Conservation (phyloP, 2,113 vertebrate species). For the Brienomyrus longianalis region DNA sequence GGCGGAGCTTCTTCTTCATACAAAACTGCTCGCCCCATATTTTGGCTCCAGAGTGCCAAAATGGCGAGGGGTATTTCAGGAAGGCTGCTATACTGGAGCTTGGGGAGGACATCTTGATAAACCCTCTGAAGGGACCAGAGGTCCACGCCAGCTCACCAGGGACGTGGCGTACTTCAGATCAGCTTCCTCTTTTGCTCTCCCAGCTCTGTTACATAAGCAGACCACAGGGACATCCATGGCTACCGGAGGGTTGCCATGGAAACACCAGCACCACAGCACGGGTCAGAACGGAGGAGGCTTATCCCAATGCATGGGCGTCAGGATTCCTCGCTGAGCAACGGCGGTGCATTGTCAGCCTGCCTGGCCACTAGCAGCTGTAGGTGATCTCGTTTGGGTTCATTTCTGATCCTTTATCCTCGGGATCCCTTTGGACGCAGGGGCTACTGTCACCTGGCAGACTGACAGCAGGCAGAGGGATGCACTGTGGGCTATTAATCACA, state of each 20-base stretch:
- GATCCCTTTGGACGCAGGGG: neutral
- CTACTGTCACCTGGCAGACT: neutral
- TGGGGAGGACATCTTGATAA: neutral
- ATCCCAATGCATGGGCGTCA: neutral
- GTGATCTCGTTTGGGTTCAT: neutral
- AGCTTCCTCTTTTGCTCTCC: neutral
- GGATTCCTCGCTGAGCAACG: neutral
- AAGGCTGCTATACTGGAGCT: neutral
- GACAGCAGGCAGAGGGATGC: neutral
- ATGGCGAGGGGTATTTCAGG: neutral
- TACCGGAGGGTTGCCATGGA: constrained; percentile 16
- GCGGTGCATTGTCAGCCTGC: neutral
- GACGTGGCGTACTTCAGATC: neutral
- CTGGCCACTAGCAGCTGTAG: neutral
- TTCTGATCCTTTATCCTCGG: neutral
- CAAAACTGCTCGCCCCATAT: neutral
- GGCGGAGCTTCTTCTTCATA: neutral
- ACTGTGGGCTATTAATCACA: neutral
- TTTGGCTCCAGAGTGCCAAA: neutral
- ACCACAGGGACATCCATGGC: constrained; percentile 10
- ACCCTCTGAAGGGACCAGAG: neutral
- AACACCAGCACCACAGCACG: neutral
- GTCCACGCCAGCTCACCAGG: neutral
- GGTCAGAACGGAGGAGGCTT: neutral
- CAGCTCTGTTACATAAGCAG: constrained; percentile 10